These are phyloP conservation scores for Acanthacorydalis orientalis DNA, from an alignment of 2,888 invertebrate species.

Conservation along the genomic window DNA sequence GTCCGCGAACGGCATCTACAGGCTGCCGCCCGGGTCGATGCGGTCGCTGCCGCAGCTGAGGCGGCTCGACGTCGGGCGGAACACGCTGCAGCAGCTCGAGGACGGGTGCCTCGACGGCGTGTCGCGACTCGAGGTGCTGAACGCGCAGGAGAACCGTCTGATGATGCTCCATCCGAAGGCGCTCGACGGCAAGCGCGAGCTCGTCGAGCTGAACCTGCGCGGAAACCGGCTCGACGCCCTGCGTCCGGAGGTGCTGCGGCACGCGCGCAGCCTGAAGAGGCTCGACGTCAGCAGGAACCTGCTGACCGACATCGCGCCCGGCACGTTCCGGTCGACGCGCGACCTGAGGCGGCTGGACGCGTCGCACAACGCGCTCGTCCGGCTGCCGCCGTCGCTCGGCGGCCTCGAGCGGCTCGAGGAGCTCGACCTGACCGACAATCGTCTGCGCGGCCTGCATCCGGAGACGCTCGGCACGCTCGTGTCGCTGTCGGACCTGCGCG, in stretches of 20 bases:
- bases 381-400: constrained; percentile 53
- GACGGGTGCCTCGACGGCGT: constrained; percentile 53
- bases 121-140: constrained; percentile 49
- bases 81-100: constrained; percentile 52
- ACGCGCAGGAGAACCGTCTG: constrained; percentile 58
- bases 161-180: constrained; percentile 45
- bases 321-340: constrained; percentile 41
- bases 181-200: constrained; percentile 40
- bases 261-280: constrained; percentile 42
- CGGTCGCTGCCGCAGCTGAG: constrained; percentile 48
- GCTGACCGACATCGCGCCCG: constrained; percentile 47
- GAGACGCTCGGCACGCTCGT: constrained; percentile 52
- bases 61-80: constrained; percentile 53
- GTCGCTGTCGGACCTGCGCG: constrained; percentile 49
- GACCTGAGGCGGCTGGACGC: constrained; percentile 57
- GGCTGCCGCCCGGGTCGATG: constrained; percentile 45
- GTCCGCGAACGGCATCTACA: constrained; percentile 56
- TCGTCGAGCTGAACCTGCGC: constrained; percentile 55
- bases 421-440: constrained; percentile 64
- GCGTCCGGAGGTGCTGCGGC: constrained; percentile 48
- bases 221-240: constrained; percentile 60
- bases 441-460: constrained; percentile 49
- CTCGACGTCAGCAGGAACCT: constrained; percentile 63
- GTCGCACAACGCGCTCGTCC: constrained; percentile 58
- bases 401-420: constrained; percentile 49